Conservation (phyloP, 2,113 vertebrate genomes). For the Fregata magnificens region DNA sequence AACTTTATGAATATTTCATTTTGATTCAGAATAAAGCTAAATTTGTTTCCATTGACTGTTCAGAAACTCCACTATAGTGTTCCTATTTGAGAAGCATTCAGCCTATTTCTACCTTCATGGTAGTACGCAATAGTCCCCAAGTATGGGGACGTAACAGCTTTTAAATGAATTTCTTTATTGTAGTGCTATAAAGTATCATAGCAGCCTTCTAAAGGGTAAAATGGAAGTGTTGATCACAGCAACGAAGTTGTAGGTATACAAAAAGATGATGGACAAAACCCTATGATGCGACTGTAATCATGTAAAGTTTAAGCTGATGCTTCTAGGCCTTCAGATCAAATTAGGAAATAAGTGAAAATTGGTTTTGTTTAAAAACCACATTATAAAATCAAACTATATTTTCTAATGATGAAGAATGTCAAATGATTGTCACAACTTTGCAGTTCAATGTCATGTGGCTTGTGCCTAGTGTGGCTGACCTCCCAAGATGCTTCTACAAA, state of each 20-base stretch:
- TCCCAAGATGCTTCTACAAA: not conserved
- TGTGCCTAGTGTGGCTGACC: not conserved
- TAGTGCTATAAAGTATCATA: not conserved
- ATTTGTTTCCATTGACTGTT: not conserved
- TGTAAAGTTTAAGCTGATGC: not conserved
- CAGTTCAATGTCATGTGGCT: not conserved
- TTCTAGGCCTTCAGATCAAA: not conserved
- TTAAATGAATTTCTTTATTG: not conserved
- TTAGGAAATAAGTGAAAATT: not conserved
- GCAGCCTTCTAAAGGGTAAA: not conserved
- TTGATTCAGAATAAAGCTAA: conserved; percentile 5
- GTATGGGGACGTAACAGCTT: not conserved
- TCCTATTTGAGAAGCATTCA: not conserved
- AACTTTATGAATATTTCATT: not conserved
- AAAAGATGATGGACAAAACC: not conserved
- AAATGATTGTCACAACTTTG: not conserved
- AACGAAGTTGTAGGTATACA: not conserved
- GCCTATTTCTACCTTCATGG: not conserved
- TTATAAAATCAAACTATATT: not conserved
- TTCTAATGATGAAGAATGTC: not conserved
- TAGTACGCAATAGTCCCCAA: not conserved
- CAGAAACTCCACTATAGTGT: not conserved
- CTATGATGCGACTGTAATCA: fast-evolving
- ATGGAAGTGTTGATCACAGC: not conserved
- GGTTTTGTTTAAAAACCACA: not conserved